Conservation (phyloP, 2,888 invertebrate genomes). For the Spialia ferax region DNA sequence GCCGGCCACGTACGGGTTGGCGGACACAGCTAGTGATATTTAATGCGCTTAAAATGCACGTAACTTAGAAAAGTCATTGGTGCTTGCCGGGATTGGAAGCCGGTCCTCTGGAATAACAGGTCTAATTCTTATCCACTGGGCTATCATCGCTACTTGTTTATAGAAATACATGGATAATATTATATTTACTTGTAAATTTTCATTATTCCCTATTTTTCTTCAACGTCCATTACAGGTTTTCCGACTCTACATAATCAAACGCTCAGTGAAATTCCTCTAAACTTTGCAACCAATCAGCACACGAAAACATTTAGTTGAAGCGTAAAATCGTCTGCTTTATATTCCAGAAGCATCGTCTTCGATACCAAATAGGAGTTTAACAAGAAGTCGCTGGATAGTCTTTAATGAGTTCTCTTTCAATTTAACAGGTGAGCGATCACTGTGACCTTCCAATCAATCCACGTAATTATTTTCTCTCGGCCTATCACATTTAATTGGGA, state of each 20-base stretch:
- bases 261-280: not conserved
- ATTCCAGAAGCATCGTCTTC: not conserved
- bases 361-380: not conserved
- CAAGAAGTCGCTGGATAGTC: not conserved
- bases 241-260: not conserved
- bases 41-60: too few relatives aligned
- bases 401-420: not conserved
- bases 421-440: slow-evolving; percentile 2
- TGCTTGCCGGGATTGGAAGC: too few relatives aligned
- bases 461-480: not conserved
- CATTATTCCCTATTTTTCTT: too few relatives aligned
- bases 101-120: too few relatives aligned
- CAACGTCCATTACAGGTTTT: too few relatives aligned
- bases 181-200: too few relatives aligned
- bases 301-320: not conserved
- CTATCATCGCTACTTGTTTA: too few relatives aligned
- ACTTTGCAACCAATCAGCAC: not conserved
- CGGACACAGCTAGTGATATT: too few relatives aligned
- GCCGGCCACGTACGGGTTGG: too few relatives aligned
- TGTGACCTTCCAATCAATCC: slow-evolving; percentile 3
- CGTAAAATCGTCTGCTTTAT: not conserved
- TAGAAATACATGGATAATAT: too few relatives aligned
- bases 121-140: too few relatives aligned
- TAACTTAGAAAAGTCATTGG: too few relatives aligned
- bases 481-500: slow-evolving; percentile 3